Conservation (phyloP, 1,140 invertebrate genomes). For the Pteromalus puparum region DNA sequence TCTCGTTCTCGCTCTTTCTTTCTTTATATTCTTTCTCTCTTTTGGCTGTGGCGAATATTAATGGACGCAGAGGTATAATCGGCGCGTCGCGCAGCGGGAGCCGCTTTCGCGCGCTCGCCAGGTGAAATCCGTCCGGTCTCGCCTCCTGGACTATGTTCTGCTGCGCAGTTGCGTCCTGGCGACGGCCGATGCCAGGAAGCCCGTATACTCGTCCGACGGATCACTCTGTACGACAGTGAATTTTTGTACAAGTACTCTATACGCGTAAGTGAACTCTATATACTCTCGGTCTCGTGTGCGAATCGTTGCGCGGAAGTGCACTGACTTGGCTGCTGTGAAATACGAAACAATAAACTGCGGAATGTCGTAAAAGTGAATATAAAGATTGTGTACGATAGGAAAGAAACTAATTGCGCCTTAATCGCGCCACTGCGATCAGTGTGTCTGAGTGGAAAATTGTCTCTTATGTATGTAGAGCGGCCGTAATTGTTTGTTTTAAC, state of each 20-base stretch:
- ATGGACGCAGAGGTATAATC: slow-evolving; percentile 72
- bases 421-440: background rate
- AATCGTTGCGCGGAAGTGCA: too few species aligned
- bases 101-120: slow-evolving; percentile 45
- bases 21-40: slow-evolving; percentile 26
- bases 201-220: background rate
- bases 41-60: slow-evolving; percentile 69
- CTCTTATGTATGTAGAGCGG: background rate
- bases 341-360: background rate
- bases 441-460: background rate
- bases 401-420: slow-evolving; percentile 15
- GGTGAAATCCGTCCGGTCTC: slow-evolving; percentile 48
- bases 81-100: slow-evolving; percentile 72
- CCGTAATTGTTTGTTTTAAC: slow-evolving; percentile 28
- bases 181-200: slow-evolving; percentile 56
- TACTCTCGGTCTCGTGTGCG: too few species aligned
- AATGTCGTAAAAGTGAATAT: slow-evolving; percentile 4
- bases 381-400: background rate
- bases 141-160: slow-evolving; percentile 21
- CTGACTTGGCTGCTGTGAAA: background rate
- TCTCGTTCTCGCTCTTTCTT: background rate
- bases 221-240: too few species aligned
- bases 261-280: background rate
- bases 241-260: too few species aligned
- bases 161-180: slow-evolving; percentile 56